Evolutionary conservation across 2,888 invertebrate species (phyloP).

Genomic region (Holacanthella duospinosa): DNA sequence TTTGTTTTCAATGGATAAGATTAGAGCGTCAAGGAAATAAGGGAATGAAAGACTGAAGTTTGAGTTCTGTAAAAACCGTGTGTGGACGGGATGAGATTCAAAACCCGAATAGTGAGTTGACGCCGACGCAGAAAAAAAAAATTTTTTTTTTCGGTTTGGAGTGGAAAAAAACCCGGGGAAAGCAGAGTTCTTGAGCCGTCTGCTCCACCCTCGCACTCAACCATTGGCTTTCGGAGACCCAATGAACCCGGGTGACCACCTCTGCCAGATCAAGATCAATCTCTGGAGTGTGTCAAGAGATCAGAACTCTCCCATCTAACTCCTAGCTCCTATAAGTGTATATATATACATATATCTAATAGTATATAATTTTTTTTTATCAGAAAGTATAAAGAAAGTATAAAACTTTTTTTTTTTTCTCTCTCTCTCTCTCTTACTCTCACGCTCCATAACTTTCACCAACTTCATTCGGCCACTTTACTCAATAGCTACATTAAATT

Average conservation of each 20-base stretch:
- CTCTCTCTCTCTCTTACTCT: neutral
- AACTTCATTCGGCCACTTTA: neutral
- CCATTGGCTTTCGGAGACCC: slow-evolving; percentile 38
- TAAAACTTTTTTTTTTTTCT: neutral
- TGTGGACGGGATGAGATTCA: neutral
- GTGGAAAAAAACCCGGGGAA: slow-evolving; percentile 3
- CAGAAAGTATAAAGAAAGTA: too few species aligned
- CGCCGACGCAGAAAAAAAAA: neutral
- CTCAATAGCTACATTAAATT: neutral
- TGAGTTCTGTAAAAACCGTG: neutral
- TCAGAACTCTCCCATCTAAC: slow-evolving; percentile 15
- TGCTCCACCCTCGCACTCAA: slow-evolving; percentile 37
- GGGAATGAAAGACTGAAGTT: neutral
- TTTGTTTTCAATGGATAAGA: neutral
- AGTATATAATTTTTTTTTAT: too few species aligned
- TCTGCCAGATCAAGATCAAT: slow-evolving; percentile 38
- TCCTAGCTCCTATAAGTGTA: too few species aligned
- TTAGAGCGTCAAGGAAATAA: neutral
- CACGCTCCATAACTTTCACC: neutral
- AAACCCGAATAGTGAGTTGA: neutral
- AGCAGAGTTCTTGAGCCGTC: slow-evolving; percentile 1
- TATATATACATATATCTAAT: too few species aligned
- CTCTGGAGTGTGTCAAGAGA: slow-evolving; percentile 38
- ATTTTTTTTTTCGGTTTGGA: neutral
- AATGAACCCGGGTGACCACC: slow-evolving; percentile 38